phyloP scores from a whole-genome alignment of 2,113 vertebrate species.

The Anoura caudifer region DNA sequence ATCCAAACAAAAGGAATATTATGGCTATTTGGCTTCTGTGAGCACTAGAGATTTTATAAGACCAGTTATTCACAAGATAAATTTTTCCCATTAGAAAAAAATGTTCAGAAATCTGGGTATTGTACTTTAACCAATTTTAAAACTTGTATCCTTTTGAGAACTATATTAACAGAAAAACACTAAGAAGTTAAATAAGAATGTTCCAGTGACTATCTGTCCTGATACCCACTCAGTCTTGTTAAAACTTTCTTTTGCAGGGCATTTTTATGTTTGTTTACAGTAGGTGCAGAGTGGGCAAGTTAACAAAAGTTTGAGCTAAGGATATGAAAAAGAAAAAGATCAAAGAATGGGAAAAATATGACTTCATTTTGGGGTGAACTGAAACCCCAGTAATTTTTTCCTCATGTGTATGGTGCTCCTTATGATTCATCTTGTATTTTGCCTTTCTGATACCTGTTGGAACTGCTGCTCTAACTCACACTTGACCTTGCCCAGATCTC shows the following conservation, averaged over 20 bases:
- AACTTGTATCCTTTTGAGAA: conserved; percentile 38
- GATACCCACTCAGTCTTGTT: conserved; percentile 58
- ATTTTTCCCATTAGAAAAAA: conserved; percentile 49
- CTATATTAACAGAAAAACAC: neutral
- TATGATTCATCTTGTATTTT: conserved; percentile 39
- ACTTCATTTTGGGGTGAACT: neutral
- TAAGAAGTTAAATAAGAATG: neutral
- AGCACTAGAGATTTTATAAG: conserved; percentile 54
- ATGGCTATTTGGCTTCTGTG: conserved; percentile 53
- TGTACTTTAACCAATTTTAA: conserved; percentile 57
- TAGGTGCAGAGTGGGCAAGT: conserved; percentile 11
- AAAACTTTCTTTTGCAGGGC: conserved; percentile 55
- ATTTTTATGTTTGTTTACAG: conserved; percentile 30
- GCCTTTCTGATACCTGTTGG: conserved; percentile 59
- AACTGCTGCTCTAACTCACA: conserved; percentile 50
- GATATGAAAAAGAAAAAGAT: neutral
- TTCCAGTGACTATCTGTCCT: conserved; percentile 56
- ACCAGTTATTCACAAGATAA: conserved; percentile 54
- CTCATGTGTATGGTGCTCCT: conserved; percentile 72
- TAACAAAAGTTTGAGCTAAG: conserved; percentile 28
- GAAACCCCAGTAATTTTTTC: conserved; percentile 29
- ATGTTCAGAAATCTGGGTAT: conserved; percentile 20
- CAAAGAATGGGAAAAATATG: neutral
- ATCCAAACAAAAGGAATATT: conserved; percentile 23
- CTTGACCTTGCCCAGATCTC: conserved; percentile 70